Evolutionary conservation across 2,888 invertebrate species (phyloP).

Genomic region (Sphecodes monilicornis): DNA sequence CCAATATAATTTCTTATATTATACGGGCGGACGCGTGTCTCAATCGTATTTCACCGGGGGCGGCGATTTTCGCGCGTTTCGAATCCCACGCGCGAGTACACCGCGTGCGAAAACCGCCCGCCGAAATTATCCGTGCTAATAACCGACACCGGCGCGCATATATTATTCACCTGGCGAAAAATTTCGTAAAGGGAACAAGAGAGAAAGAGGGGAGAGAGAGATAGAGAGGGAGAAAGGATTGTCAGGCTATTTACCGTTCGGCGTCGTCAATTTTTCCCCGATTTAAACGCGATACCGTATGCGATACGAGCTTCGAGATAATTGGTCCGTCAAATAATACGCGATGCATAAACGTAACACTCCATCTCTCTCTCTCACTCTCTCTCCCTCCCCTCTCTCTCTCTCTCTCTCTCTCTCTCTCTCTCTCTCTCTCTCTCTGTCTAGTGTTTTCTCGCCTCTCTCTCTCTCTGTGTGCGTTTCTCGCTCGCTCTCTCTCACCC

Average conservation of each 20-base stretch:
- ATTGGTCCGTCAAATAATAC: slow-evolving; percentile 67
- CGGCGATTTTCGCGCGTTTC: slow-evolving; percentile 24
- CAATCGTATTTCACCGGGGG: slow-evolving; percentile 20
- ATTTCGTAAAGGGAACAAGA: slow-evolving; percentile 28
- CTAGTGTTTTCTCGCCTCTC: background rate
- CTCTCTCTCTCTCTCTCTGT: background rate
- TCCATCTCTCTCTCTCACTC: slow-evolving; percentile 32
- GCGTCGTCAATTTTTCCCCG: slow-evolving; percentile 12
- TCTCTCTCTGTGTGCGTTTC: slow-evolving; percentile 47
- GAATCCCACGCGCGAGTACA: slow-evolving; percentile 23
- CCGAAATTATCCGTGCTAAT: slow-evolving; percentile 29
- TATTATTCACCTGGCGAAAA: background rate
- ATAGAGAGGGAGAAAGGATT: background rate
- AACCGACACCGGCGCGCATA: background rate
- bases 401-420: slow-evolving; percentile 20
- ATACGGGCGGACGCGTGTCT: background rate
- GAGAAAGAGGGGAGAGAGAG: background rate
- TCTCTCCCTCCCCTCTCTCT: slow-evolving; percentile 5
- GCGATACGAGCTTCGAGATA: slow-evolving; percentile 61
- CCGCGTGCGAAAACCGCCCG: background rate
- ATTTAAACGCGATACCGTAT: slow-evolving; percentile 45
- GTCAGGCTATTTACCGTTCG: slow-evolving; percentile 8
- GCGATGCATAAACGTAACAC: slow-evolving; percentile 67
- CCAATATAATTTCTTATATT: background rate
- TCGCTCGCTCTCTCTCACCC: slow-evolving; percentile 17